Evolutionary conservation across 2,888 invertebrate genomes (phyloP), one percentile per base, ranked within the genome.

Genomic region (Tipula lateralis): DNA sequence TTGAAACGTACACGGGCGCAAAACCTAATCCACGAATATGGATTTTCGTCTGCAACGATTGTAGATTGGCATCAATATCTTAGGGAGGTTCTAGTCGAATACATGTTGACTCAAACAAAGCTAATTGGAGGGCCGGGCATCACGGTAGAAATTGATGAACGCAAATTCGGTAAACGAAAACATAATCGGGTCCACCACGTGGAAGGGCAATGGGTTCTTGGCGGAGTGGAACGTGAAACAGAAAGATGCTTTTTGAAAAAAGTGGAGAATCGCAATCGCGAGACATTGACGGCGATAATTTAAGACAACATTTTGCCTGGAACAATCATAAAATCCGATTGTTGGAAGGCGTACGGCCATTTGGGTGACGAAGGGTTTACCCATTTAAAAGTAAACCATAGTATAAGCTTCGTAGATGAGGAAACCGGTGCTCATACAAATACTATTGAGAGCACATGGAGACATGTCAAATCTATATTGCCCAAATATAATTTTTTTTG

Each of bases 121-220:
- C n/a, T n/a, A n/a, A 85, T 87, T 16, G 86, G 87, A 19, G 87
- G 87, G 1, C 84, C 66, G 1, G 86, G 85, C 4, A 85, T 84
- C 29, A 81, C 85, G n/a, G 85, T 86, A 19, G 86, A 87, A 84
- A 85, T 87, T 2, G 85, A 86, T 50, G 86, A 87, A 16, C 83
- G 85, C 0, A 86, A 84, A 44, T 86, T 87, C 16, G 86, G 85
- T 9, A 85, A 86, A 50, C 12, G 85, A 34, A 87, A 85, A 84
- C 86, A 86, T 29, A 19, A 85, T 36, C 39, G 83, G 30, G 83
- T 85, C 13, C 84, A 86, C 24, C 29, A 84, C n/a, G 86, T 86
- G 32, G 86, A 86, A n/a, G 86, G 85, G 0, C 84, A 85, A 29
- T 85, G 84, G 84, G 44, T 84, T 1, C 44, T 85, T 29, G 85